phyloP scores from a whole-genome alignment of 2,113 vertebrate genomes.

The Coregonus clupeaformis region DNA sequence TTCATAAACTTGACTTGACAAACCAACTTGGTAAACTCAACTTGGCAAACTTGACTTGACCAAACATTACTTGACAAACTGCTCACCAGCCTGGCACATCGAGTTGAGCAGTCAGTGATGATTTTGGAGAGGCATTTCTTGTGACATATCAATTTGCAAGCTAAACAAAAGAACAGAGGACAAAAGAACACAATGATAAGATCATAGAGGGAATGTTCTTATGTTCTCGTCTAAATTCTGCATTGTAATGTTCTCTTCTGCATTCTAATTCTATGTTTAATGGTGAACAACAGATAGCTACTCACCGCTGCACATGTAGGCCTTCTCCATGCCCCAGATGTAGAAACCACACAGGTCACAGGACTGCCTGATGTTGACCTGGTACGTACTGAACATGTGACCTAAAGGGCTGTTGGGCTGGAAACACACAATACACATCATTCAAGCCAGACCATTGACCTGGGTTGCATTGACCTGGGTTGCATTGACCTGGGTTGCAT shows the following conservation, averaged over 20 bases:
- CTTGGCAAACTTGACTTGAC: no score
- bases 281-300: constrained; percentile 2
- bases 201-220: not conserved
- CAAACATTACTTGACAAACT: not conserved
- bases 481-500: no score
- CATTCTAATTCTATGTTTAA: not conserved
- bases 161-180: constrained; percentile 60
- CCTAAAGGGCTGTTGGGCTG: constrained; percentile 83
- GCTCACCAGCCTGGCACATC: constrained; percentile 76
- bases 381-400: constrained; percentile 89
- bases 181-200: not conserved
- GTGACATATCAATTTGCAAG: constrained; percentile 93
- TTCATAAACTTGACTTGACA: no score
- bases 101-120: constrained; percentile 79
- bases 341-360: constrained; percentile 91
- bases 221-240: not conserved
- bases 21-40: no score
- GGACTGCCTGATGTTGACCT: constrained; percentile 93
- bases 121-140: constrained; percentile 91
- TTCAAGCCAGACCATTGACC: no score
- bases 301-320: constrained; percentile 91
- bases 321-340: constrained; percentile 98
- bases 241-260: not conserved
- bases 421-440: not conserved
- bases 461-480: no score